A percentile compares a stretch with the other conserved stretches of the same genome.
phyloP scores from a whole-genome alignment of 1,140 invertebrate genomes.

The Cherax quadricarinatus region DNA sequence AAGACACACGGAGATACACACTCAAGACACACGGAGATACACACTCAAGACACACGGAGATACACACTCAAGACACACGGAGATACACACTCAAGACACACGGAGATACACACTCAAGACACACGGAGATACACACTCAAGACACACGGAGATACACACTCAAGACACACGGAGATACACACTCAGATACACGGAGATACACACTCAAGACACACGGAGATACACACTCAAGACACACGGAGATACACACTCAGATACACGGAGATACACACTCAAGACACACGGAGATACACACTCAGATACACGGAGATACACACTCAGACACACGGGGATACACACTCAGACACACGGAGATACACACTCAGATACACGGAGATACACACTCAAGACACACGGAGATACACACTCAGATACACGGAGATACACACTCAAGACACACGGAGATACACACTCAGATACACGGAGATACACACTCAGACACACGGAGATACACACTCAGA shows the following conservation, averaged over 20 bases:
- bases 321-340: constrained; percentile 7
- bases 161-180: constrained; percentile 4
- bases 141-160: not conserved
- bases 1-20: not conserved
- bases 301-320: not conserved
- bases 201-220: not conserved
- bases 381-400: not conserved
- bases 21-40: not conserved
- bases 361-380: too few relatives aligned
- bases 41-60: not conserved
- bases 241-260: not conserved
- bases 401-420: not conserved
- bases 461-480: not conserved
- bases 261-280: too few relatives aligned
- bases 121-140: constrained; percentile 5
- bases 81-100: constrained; percentile 10
- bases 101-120: not conserved
- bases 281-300: constrained; percentile 5
- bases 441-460: constrained; percentile 10
- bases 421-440: constrained; percentile 1
- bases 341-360: constrained; percentile 1
- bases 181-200: not conserved
- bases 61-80: constrained; percentile 1
- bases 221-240: constrained; percentile 1
- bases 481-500: too few relatives aligned